Conservation (phyloP, 2,888 invertebrate genomes). For the Laspeyria flexula region DNA sequence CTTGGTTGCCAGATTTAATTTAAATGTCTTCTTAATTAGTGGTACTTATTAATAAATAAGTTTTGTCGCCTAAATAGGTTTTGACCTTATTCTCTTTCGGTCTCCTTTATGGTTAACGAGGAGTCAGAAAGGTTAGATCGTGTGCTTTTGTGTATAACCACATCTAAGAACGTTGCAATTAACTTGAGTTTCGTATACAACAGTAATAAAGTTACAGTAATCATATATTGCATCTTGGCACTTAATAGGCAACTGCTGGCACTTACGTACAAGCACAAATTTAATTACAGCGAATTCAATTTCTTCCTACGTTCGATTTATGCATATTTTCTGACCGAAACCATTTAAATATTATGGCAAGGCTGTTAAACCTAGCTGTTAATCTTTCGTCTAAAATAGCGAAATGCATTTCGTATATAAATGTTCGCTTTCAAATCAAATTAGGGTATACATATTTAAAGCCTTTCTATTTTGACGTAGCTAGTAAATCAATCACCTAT, state of each 20-base stretch:
- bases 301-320: not conserved
- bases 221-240: conserved; percentile 18
- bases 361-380: not conserved
- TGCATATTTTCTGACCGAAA: not conserved
- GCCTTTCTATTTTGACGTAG: not conserved
- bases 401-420: not conserved
- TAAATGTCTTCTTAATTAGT: not conserved
- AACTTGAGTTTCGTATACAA: conserved; percentile 22
- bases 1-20: not conserved
- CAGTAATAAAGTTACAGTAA: conserved; percentile 25
- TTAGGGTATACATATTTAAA: not conserved
- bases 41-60: conserved; percentile 32
- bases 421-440: not conserved
- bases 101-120: conserved; percentile 36
- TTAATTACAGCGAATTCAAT: not conserved
- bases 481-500: conserved; percentile 18
- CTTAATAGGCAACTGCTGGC: not conserved
- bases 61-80: conserved; percentile 27
- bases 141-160: conserved; percentile 37
- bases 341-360: not conserved
- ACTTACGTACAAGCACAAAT: not conserved
- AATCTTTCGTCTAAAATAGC: not conserved
- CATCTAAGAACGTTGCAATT: conserved; percentile 31
- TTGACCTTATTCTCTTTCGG: conserved; percentile 14
- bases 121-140: conserved; percentile 38